Conservation (phyloP, 2,113 vertebrate species). For the Pyxicephalus adspersus region DNA sequence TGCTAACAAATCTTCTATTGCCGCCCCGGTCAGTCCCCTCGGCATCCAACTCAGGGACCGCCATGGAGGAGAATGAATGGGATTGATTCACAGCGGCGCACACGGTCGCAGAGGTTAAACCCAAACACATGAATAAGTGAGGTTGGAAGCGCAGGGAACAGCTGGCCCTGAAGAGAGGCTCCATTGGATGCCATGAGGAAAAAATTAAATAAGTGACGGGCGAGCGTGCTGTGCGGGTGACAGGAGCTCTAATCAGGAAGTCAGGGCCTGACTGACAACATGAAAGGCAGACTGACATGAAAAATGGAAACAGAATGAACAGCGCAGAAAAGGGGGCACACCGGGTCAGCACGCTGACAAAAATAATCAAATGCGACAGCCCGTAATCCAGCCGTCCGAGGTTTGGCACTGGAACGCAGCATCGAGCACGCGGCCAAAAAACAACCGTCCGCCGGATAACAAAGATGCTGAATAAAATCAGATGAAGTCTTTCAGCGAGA, state of each 20-base stretch:
- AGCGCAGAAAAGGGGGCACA: slow-evolving; percentile 81
- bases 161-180: slow-evolving; percentile 83
- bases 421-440: not conserved
- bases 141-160: slow-evolving; percentile 81
- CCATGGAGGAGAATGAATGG: slow-evolving; percentile 69
- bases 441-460: slow-evolving; percentile 66
- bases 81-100: slow-evolving; percentile 77
- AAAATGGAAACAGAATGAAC: slow-evolving; percentile 88
- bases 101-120: slow-evolving; percentile 79
- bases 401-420: slow-evolving; percentile 69
- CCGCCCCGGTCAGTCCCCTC: not conserved
- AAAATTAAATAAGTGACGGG: slow-evolving; percentile 84
- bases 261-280: slow-evolving; percentile 87
- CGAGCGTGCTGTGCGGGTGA: slow-evolving; percentile 78
- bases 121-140: slow-evolving; percentile 79
- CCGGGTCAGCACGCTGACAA: slow-evolving; percentile 82
- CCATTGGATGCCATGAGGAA: slow-evolving; percentile 84
- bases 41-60: not conserved
- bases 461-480: not conserved
- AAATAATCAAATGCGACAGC: slow-evolving; percentile 83
- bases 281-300: slow-evolving; percentile 86
- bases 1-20: too few species aligned
- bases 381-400: slow-evolving; percentile 80
- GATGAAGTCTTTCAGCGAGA: too few species aligned
- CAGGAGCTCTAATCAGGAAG: slow-evolving; percentile 88